Conservation (phyloP, 37 sponge, comb jelly and placozoan species). For the Theonella swinhoei region DNA sequence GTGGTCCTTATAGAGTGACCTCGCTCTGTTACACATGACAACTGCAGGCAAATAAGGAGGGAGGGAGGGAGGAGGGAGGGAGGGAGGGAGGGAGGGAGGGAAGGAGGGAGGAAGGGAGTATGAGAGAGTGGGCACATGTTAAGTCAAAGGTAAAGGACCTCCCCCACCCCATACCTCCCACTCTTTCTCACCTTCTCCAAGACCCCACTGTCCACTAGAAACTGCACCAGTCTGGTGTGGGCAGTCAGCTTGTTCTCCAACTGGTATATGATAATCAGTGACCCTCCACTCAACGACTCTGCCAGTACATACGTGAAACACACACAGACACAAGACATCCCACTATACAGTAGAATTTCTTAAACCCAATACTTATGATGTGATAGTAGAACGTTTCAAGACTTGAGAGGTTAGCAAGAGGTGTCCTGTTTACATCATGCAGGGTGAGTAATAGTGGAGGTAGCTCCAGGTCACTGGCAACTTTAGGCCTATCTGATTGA, state of each 20-base stretch:
- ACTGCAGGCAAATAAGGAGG: too few relatives aligned
- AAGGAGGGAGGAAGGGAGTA: background rate
- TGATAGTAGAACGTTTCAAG: too few relatives aligned
- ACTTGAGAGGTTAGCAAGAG: too few relatives aligned
- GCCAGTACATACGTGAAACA: too few relatives aligned
- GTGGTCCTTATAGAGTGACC: slow-evolving; percentile 28
- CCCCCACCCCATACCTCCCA: background rate
- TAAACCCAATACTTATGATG: too few relatives aligned
- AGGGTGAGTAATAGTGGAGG: too few relatives aligned
- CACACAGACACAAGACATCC: too few relatives aligned
- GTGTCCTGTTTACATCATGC: too few relatives aligned
- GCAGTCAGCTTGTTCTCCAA: slow-evolving; percentile 79
- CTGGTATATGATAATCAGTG: slow-evolving; percentile 78
- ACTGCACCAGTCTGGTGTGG: slow-evolving; percentile 62
- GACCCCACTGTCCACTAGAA: slow-evolving; percentile 62
- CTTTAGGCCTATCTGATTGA: too few relatives aligned
- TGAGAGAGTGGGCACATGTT: background rate
- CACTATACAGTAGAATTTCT: too few relatives aligned
- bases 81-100: background rate
- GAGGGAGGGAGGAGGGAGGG: background rate
- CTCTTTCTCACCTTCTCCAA: slow-evolving; percentile 29
- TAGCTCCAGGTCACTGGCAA: too few relatives aligned
- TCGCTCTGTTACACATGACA: slow-evolving; percentile 37
- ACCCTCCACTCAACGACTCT: slow-evolving; percentile 3
- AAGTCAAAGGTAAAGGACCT: background rate